These are phyloP conservation scores for Leucania comma DNA, from an alignment of 2,888 invertebrate genomes.

Conservation along the genomic window DNA sequence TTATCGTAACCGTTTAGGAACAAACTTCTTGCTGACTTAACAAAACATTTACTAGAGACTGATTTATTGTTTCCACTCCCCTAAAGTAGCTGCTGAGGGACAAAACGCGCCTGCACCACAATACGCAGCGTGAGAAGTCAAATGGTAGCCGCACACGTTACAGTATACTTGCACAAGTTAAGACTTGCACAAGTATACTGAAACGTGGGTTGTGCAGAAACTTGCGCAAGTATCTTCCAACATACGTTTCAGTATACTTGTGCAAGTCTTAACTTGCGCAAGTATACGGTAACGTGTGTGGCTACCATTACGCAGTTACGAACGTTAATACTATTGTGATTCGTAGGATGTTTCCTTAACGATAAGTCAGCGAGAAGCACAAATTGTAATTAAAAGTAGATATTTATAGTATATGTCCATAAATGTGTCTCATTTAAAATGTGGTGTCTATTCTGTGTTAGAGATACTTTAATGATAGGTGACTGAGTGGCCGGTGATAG, in stretches of 20 bases:
- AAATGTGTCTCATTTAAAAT: conserved; percentile 89
- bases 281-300: too few species aligned
- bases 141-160: too few species aligned
- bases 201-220: too few species aligned
- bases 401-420: conserved; percentile 88
- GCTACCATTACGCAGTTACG: conserved; percentile 58
- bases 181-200: too few species aligned
- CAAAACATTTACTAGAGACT: conserved; percentile 79
- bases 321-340: conserved; percentile 66
- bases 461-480: conserved; percentile 86
- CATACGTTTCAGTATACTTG: too few species aligned
- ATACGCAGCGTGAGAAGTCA: conserved; percentile 15
- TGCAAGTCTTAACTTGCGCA: too few species aligned
- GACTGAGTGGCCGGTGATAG: conserved; percentile 86
- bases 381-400: conserved; percentile 84
- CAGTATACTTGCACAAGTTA: too few species aligned
- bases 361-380: conserved; percentile 84
- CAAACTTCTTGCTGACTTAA: conserved; percentile 84
- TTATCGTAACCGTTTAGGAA: conserved; percentile 79
- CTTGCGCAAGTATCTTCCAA: too few species aligned
- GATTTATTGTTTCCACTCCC: conserved; percentile 71
- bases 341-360: conserved; percentile 65
- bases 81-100: conserved; percentile 39
- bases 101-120: conserved; percentile 22
- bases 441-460: conserved; percentile 90